phyloP scores from a whole-genome alignment of 2,797 vertebrate genomes.

The Sardinella longiceps region DNA sequence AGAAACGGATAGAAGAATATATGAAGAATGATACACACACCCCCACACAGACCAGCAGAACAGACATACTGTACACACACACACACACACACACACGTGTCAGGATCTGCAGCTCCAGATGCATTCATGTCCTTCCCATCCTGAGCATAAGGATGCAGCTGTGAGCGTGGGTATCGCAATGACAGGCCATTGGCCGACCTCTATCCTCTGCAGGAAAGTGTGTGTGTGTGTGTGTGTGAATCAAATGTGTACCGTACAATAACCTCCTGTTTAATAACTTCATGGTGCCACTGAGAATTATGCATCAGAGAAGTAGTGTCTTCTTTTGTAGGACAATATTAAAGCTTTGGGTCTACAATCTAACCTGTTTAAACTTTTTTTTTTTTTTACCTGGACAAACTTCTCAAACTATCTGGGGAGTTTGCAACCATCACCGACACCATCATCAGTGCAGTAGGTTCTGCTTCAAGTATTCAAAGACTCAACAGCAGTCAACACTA shows the following conservation, averaged over 20 bases:
- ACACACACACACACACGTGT: neutral
- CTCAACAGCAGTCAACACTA: too few relatives aligned
- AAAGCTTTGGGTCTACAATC: neutral
- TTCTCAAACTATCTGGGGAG: too few relatives aligned
- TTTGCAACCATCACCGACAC: too few relatives aligned
- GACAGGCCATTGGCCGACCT: conserved; percentile 27
- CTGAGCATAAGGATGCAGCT: conserved; percentile 2
- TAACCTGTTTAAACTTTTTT: neutral
- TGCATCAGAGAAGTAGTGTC: neutral
- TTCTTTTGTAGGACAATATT: neutral
- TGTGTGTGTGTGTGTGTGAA: conserved; percentile 8
- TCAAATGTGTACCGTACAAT: neutral
- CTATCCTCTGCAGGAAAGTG: neutral
- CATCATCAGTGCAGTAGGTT: too few relatives aligned
- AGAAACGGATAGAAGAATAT: neutral
- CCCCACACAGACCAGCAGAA: too few relatives aligned
- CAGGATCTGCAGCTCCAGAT: neutral
- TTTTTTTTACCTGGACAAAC: too few relatives aligned
- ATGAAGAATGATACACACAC: neutral
- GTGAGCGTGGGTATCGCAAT: neutral
- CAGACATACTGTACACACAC: too few relatives aligned
- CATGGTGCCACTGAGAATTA: neutral
- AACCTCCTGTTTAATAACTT: neutral
- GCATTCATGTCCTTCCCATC: conserved; percentile 3
- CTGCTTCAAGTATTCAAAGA: too few relatives aligned